Base-by-base conservation (phyloP, 2,113 vertebrate species). In the Microtus pennsylvanicus region DNA sequence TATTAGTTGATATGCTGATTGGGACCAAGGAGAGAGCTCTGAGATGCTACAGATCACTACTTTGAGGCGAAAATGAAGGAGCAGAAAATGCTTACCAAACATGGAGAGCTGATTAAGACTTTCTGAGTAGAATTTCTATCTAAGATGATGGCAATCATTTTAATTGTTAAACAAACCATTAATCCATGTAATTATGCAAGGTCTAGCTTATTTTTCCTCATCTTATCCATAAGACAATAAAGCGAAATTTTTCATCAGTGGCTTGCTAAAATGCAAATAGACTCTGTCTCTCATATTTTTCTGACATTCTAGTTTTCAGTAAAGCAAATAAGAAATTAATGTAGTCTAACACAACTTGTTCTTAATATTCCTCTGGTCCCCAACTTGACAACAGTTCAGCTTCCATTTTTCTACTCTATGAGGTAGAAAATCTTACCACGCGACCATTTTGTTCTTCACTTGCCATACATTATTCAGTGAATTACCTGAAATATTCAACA, bases 221-320 rank as follows among this genome's bases (percentile, higher is more conserved):
- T 94, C 95, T 96, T 96, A 95, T 93, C 92, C 94, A 45, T 89
- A 94, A 77, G 89, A 96, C 96, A 96, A 96, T 96, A 95, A 93
- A 80, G 77, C 24, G 11, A 94, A 45, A 69, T 30, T 95, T 97
- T 94, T 97, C 86, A 93, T 97, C 83, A 96, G 38, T 6, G 8
- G 81, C 45, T 95, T 94, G 35, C 50, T 94, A 91, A 96, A 96
- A 92, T 92, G 82, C 55, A 97, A 96, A 94, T 94, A 95, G 76
- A 82, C 74, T 78, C 90, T 93, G 70, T 69, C 67, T 88, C 45
- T 94, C 69, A 75, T 70, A 83, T 91, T 95, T 95, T n/a, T 78
- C 47, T 58, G 45, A 82, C 55, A 93, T 94, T 94, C 52, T 83
- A 87, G 38, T 91, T 96, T 94, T 89, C 30, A 88, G 93, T 19